phyloP scores from a whole-genome alignment of 2,888 invertebrate genomes.

The Megastigmus dorsalis region DNA sequence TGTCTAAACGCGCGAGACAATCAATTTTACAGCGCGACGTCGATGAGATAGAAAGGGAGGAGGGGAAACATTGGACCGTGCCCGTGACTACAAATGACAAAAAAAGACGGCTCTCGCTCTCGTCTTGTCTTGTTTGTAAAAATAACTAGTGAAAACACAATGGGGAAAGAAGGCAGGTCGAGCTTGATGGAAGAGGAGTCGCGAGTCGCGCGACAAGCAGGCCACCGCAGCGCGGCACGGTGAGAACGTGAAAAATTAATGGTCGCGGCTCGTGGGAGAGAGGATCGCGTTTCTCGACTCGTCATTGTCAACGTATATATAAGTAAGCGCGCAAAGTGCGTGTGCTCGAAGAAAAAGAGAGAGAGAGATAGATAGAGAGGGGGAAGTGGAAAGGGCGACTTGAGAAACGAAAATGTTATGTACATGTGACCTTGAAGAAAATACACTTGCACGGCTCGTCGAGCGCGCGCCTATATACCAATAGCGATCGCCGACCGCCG shows the following conservation, averaged over 20 bases:
- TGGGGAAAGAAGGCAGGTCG: neutral
- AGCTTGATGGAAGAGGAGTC: slow-evolving; percentile 15
- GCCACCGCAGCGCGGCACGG: neutral
- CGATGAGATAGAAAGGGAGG: too few relatives aligned
- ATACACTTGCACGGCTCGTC: neutral
- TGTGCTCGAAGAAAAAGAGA: too few relatives aligned
- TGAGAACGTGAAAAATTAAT: slow-evolving; percentile 44
- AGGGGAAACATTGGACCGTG: too few relatives aligned
- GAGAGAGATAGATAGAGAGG: too few relatives aligned
- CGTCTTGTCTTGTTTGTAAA: neutral
- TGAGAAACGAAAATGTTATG: neutral
- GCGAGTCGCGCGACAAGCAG: neutral
- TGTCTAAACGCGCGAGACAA: too few relatives aligned
- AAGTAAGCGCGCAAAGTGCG: slow-evolving; percentile 14
- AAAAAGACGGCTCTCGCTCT: too few relatives aligned
- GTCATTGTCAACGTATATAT: too few relatives aligned
- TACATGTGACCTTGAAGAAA: slow-evolving; percentile 38
- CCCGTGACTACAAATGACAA: neutral
- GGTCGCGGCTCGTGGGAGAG: slow-evolving; percentile 47
- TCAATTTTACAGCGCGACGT: too few relatives aligned
- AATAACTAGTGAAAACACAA: slow-evolving; percentile 1
- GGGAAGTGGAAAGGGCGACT: slow-evolving; percentile 41
- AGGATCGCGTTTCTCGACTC: slow-evolving; percentile 29
- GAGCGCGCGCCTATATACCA: neutral
- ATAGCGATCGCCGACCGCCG: too few relatives aligned